Evolutionary conservation across 2,113 vertebrate genomes (phyloP), one percentile per base, ranked within the genome.

Genomic region (Corvus moneduloides): DNA sequence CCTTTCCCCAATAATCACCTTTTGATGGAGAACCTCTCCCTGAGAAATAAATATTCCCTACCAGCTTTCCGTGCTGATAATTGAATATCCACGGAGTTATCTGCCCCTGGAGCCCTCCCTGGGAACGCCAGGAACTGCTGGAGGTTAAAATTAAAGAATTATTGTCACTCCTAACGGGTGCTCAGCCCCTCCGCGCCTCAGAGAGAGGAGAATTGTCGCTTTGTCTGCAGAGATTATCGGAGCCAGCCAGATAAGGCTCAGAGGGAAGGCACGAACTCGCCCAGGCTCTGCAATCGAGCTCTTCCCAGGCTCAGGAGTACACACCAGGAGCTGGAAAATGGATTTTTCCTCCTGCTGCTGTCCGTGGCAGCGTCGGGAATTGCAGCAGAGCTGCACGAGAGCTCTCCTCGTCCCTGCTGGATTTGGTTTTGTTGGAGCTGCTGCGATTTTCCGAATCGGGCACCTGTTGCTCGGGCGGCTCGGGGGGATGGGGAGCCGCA

Each of bases 401-500:
- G 69, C 81, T 66, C 22, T 37, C 5, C 9, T 62, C 51, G 19
- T 44, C 72, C 71, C 84, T 48, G 62, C 81, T 62, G 44, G 51
- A 18, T 86, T 95, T 85, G 17, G 83, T 80, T 66, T 22, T 44
- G 87, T 58, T 90, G 93, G 84, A 71, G 84, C 81, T 82, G 93
- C 78, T 80, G 74, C 55, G 55, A 24, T 91, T 94, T 79, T 22
- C 28, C 81, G 80, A 76, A 85, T 66, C 35, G 91, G 91, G 67
- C 87, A 83, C 95, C 81, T 93, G 89, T 91, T 84, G 96, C 51
- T 76, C 89, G 46, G 84, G 13, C 3, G 80, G 87, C 77, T 91
- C 62, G 20, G 94, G 77, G 71, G 80, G 74, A n/a, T 49, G 81
- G 73, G 64, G 16, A 89, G 35, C 0, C 2, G 30, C 59, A 88